A percentile compares a stretch with the other conserved stretches of the same genome.
Conservation (phyloP, 1,140 invertebrate species). For the Aphidius ervi region DNA sequence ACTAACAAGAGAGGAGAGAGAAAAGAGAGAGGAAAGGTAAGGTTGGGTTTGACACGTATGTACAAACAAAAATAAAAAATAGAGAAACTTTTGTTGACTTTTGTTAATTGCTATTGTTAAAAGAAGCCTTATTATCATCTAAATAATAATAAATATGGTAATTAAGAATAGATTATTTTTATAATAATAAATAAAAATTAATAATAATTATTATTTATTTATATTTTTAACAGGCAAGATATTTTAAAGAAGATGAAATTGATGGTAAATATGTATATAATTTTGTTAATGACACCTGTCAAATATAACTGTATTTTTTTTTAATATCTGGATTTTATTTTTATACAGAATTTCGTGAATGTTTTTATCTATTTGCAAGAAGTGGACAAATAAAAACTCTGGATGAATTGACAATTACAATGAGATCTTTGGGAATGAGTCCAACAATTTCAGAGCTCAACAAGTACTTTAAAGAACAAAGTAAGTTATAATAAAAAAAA, state of each 20-base stretch:
- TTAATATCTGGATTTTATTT: slow-evolving; percentile 20
- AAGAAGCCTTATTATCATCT: not conserved
- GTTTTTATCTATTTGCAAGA: slow-evolving; percentile 88
- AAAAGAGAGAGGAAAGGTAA: not conserved
- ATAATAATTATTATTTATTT: not conserved
- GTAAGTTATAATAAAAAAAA: slow-evolving; percentile 40
- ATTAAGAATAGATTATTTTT: not conserved
- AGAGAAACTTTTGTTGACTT: too few species aligned
- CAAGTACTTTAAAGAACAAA: slow-evolving; percentile 79
- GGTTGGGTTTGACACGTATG: not conserved
- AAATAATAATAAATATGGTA: slow-evolving; percentile 4
- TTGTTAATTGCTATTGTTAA: not conserved
- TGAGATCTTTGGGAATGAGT: slow-evolving; percentile 88
- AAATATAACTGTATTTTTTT: slow-evolving; percentile 15
- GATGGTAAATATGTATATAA: slow-evolving; percentile 60
- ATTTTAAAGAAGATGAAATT: slow-evolving; percentile 80
- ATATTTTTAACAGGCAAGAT: slow-evolving; percentile 60
- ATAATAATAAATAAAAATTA: too few species aligned
- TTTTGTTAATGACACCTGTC: not conserved
- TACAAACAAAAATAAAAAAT: too few species aligned
- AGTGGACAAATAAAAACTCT: slow-evolving; percentile 81
- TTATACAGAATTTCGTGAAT: slow-evolving; percentile 85
- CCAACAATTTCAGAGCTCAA: slow-evolving; percentile 88
- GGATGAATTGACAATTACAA: slow-evolving; percentile 88
- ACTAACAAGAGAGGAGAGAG: too few species aligned